These are phyloP conservation scores for Hydropsyche betteni DNA, from an alignment of 2,888 invertebrate genomes.

Conservation along the genomic window DNA sequence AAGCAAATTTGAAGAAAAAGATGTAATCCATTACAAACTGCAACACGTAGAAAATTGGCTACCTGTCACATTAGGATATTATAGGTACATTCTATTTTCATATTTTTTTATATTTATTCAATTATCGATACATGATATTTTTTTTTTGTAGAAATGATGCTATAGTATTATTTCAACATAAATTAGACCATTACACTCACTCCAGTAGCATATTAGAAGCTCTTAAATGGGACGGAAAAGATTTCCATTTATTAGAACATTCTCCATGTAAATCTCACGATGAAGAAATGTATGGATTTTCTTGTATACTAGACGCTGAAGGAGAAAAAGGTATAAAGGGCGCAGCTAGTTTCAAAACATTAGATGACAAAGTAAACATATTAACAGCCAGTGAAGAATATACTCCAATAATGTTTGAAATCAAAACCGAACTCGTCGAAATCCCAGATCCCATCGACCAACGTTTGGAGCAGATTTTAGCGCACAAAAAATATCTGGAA, in stretches of 20 bases:
- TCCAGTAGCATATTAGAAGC: constrained; percentile 56
- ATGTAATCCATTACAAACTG: constrained; percentile 41
- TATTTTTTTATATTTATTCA: not conserved
- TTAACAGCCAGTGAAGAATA: constrained; percentile 49
- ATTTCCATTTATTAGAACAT: constrained; percentile 54
- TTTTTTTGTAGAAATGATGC: constrained; percentile 55
- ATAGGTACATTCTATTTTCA: constrained; percentile 35
- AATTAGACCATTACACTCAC: constrained; percentile 57
- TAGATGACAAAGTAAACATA: constrained; percentile 34
- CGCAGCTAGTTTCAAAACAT: constrained; percentile 33
- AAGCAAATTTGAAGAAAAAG: constrained; percentile 37
- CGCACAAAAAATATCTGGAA: constrained; percentile 32
- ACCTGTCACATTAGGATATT: constrained; percentile 46
- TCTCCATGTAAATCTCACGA: constrained; percentile 45
- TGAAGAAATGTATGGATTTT: constrained; percentile 49
- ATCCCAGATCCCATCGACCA: constrained; percentile 41
- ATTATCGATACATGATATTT: constrained; percentile 8
- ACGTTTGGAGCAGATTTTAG: constrained; percentile 41
- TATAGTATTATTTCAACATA: constrained; percentile 59
- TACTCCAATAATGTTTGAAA: constrained; percentile 46
- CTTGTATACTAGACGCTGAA: constrained; percentile 48
- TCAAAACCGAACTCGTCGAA: constrained; percentile 46
- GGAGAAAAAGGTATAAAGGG: constrained; percentile 48
- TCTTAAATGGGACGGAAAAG: constrained; percentile 59
- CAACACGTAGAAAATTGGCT: constrained; percentile 48